These are phyloP conservation scores for Atethmia centrago DNA, from an alignment of 2,888 invertebrate species.

Conservation along the genomic window DNA sequence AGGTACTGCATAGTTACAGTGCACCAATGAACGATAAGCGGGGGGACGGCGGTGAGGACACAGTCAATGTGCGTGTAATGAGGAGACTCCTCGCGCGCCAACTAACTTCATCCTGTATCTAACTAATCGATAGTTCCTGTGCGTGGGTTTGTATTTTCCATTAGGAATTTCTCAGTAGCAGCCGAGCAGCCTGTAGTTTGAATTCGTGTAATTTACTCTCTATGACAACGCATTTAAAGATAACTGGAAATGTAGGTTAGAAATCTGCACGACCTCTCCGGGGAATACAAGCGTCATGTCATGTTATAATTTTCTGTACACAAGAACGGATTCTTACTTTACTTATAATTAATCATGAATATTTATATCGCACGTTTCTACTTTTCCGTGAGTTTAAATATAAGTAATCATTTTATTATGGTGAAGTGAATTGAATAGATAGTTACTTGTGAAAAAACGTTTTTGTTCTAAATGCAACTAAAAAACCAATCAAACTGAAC, in stretches of 20 bases:
- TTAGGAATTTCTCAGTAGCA: not conserved
- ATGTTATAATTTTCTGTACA: too few relatives aligned
- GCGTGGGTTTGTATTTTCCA: not conserved
- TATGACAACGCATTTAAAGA: not conserved
- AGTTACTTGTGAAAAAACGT: not conserved
- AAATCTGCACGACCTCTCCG: not conserved
- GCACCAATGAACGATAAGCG: constrained; percentile 17
- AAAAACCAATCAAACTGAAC: not conserved
- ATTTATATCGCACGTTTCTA: not conserved
- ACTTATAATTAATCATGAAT: not conserved
- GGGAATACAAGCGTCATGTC: not conserved
- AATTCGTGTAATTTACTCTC: not conserved
- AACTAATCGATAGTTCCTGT: constrained; percentile 19
- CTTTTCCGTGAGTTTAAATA: not conserved
- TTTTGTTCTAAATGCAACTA: not conserved
- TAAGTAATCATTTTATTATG: not conserved
- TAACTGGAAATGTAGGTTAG: not conserved
- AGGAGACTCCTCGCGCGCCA: constrained; percentile 37
- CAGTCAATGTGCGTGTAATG: constrained; percentile 24
- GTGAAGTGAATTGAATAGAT: not conserved
- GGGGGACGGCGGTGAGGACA: constrained; percentile 18
- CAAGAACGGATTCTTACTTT: too few relatives aligned
- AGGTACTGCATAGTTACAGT: constrained; percentile 2
- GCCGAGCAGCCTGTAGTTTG: not conserved
- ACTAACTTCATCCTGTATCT: constrained; percentile 45